Evolutionary conservation across 92 coral and sea anemone species (phyloP), one percentile per base, ranked within the genome.

Genomic region (Epizoanthus ramosus): DNA sequence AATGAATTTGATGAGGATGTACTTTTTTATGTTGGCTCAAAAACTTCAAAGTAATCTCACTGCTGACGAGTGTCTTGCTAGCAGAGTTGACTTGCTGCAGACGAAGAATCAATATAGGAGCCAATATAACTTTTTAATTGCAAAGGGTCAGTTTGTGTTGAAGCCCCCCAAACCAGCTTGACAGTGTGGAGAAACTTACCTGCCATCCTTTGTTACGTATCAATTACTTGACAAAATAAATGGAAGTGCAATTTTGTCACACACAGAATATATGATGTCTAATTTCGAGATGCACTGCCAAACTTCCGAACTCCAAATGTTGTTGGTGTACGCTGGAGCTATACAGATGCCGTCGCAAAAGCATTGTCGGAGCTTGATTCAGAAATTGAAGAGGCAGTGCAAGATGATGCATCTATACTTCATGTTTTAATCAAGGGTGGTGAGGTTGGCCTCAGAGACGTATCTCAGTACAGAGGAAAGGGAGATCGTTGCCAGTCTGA

Each of bases 1-100:
- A 35, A 35, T 35, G 39, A 35, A 35, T 35, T 35, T 35, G 39
- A 35, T 35, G 39, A 35, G 39, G 39, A 35, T 35, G 39, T 35
- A n/a, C 9, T 80, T 80, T 63, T 80, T 75, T 1, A 83, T 69
- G 80, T 19, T 83, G 63, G 9, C 66, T 0, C 70, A 28, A 13
- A 81, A 79, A 68, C 63, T 81, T 14, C 56, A 71, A 56, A 60
- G 3, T 83, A n/a, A n/a, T n/a, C 61, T 71, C 7, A 65, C 86
- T 13, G 71, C 54, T 24, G 80, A 83, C 22, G 86, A 83, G 57
- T 83, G 86, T 28, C 86, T 83, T 70, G 86, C 86, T 21, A 53
- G 39, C 37, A 37, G 80, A 12, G 61, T 83, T 56, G 80, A 72
- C 57, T 21, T 71, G 80, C 66, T 83, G 15, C 73, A 83, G 65